Evolutionary conservation across 2,888 invertebrate genomes (phyloP), one percentile per base, ranked within the genome.

Genomic region (Conomelus anceps): DNA sequence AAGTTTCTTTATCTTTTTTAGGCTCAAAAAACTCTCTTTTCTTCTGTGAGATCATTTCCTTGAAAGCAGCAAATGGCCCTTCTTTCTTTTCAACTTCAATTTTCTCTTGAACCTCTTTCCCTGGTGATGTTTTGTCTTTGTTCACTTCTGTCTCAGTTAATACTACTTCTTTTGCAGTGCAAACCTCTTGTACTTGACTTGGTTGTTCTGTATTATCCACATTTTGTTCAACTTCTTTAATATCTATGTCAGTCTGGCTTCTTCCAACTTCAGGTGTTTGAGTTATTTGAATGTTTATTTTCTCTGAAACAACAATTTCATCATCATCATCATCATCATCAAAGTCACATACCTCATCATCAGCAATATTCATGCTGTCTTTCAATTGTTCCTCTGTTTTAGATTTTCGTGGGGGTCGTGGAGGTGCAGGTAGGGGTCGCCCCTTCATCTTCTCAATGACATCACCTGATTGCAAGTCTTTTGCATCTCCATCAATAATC

Each of bases 371-470:
- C 29, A 26, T 29, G 22, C 24, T 24, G 17, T 86, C 29, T 20
- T 23, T 86, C 22, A 86, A 23, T 29, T 86, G 86, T 9, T 26
- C 88, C n/a, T 91, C 91, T 17, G 90, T 89, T 88, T 89, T 91
- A 22, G 89, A 85, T 89, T 95, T 94, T 23, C 97, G 95, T 0
- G 97, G 97, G 63, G 98, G 98, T 90, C 97, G 94, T 0, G 98
- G 98, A 0, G 98, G 98, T 4, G 98, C 96, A 0, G 98, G 98
- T 91, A 98, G 93, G 0, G 98, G 98, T 91, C 98, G 94, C 91
- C 96, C 96, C 93, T 97, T 97, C 96, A 98, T 98, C 94, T 96
- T 97, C 92, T 95, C 96, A 1, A 97, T 94, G 85, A 97, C 94
- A 90, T 96, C 96, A 11, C 96, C 97, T 22, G 97, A 96, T 90